These are phyloP conservation scores for Lamellibrachia satsuma DNA, from an alignment of 2,888 invertebrate species.

Conservation along the genomic window DNA sequence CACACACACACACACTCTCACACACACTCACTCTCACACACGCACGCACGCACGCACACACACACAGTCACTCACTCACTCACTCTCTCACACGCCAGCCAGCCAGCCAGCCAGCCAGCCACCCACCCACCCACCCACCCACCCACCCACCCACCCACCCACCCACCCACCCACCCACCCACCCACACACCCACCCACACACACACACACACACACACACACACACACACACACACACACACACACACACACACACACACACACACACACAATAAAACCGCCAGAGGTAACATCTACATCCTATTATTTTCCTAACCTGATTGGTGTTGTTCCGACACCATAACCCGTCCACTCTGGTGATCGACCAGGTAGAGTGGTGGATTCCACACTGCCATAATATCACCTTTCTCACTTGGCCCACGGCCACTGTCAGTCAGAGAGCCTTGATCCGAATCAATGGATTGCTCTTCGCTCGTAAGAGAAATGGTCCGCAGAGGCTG, in stretches of 20 bases:
- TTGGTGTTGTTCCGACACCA: neutral
- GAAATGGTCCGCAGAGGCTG: slow-evolving; percentile 5
- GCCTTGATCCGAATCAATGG: neutral
- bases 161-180: neutral
- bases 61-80: neutral
- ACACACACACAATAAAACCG: neutral
- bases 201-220: neutral
- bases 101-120: neutral
- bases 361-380: neutral
- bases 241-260: neutral
- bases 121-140: neutral
- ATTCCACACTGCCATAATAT: neutral
- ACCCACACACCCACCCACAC: neutral
- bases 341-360: neutral
- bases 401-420: neutral
- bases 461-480: neutral
- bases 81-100: too few relatives aligned
- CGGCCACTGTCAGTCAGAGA: neutral
- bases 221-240: neutral
- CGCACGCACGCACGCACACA: neutral
- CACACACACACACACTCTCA: neutral
- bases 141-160: neutral
- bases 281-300: neutral
- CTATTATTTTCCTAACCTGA: neutral
- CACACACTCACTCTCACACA: neutral